These are phyloP conservation scores for Brachyistius frenatus DNA, from an alignment of 2,113 vertebrate species.

Conservation along the genomic window DNA sequence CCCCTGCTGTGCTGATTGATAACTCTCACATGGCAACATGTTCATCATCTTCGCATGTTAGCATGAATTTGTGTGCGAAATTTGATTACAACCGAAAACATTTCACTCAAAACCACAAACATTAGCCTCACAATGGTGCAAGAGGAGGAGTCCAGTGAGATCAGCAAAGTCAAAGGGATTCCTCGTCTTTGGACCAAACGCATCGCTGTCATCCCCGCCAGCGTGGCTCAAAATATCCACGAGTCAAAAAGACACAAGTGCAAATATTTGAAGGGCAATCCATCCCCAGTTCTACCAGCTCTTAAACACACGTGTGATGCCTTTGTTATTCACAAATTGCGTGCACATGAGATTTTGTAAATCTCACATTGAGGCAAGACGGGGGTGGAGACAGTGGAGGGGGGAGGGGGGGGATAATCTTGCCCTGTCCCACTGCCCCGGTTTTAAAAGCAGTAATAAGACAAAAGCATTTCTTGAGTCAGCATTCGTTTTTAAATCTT, in stretches of 20 bases:
- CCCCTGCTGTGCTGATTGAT: no score
- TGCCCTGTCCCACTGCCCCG: slow-evolving; percentile 69
- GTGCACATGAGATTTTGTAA: slow-evolving; percentile 24
- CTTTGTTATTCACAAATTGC: slow-evolving; percentile 4
- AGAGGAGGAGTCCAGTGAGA: background rate
- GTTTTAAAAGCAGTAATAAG: slow-evolving; percentile 37
- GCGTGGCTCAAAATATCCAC: background rate
- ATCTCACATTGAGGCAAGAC: slow-evolving; percentile 29
- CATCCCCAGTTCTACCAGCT: background rate
- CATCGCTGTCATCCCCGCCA: background rate
- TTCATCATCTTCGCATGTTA: background rate
- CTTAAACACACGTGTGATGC: background rate
- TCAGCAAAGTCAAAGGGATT: background rate
- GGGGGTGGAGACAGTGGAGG: background rate
- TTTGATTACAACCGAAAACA: background rate
- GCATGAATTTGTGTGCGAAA: no score
- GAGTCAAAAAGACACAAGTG: background rate
- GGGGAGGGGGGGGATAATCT: slow-evolving; percentile 50
- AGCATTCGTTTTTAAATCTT: slow-evolving; percentile 17
- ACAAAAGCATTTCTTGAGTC: slow-evolving; percentile 44
- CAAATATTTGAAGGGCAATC: background rate
- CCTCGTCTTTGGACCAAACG: background rate
- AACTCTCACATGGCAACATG: background rate
- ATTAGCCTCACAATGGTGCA: background rate
- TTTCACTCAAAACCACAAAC: background rate